Percentiles rank a stretch among this genome's conserved stretches.
These are phyloP conservation scores for Rhinoptilus africanus DNA, from an alignment of 2,113 vertebrate genomes.

Conservation along the genomic window DNA sequence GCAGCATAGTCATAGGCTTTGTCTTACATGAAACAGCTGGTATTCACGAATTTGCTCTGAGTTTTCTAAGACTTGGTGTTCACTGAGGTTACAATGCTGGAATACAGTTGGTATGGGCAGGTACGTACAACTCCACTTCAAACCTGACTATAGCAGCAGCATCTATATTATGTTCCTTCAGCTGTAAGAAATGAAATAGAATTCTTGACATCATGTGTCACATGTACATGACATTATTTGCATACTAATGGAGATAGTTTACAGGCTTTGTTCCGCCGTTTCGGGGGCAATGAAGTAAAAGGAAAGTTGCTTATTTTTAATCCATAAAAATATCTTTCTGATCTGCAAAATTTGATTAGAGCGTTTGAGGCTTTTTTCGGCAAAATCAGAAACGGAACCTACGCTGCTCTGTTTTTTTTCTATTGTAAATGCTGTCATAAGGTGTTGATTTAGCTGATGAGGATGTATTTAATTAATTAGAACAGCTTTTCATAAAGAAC, in stretches of 20 bases:
- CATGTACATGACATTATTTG: conserved; percentile 38
- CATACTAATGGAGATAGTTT: neutral
- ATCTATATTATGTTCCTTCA: conserved; percentile 36
- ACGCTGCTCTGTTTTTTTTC: neutral
- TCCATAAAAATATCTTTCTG: neutral
- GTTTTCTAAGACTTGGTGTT: conserved; percentile 59
- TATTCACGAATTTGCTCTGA: conserved; percentile 55
- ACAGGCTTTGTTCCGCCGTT: neutral
- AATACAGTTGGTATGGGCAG: conserved; percentile 97
- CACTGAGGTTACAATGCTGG: conserved; percentile 84
- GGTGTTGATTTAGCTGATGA: neutral
- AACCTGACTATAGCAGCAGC: neutral
- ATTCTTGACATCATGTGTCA: conserved; percentile 58
- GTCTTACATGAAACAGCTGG: conserved; percentile 65
- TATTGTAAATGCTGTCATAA: neutral
- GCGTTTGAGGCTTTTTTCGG: neutral
- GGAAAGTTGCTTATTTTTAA: neutral
- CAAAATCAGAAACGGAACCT: neutral
- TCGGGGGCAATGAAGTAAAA: neutral
- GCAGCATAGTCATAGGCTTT: conserved; percentile 57
- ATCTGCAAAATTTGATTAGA: neutral
- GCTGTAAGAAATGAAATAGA: conserved; percentile 57
- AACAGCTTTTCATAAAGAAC: neutral
- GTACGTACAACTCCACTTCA: conserved; percentile 80
- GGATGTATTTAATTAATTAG: neutral